phyloP scores from a whole-genome alignment of 1,140 invertebrate species.

The Drosophila takahashii region DNA sequence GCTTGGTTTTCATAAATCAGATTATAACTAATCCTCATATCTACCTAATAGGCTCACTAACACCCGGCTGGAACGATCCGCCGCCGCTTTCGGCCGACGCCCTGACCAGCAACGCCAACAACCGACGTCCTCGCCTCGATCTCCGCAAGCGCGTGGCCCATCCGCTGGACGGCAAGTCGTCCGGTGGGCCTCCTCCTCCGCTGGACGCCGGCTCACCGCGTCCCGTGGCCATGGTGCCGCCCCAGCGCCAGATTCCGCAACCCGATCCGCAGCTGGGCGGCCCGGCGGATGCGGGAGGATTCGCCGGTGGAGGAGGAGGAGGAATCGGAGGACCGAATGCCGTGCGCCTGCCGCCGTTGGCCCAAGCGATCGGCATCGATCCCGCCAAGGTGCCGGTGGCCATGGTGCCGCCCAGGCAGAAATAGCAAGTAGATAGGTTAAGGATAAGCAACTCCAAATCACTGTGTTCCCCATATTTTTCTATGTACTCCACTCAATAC shows the following conservation, averaged over 20 bases:
- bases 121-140: conserved; percentile 67
- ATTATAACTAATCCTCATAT: too few relatives aligned
- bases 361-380: conserved; percentile 19
- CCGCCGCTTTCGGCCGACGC: conserved; percentile 56
- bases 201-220: conserved; percentile 12
- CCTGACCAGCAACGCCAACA: conserved; percentile 21
- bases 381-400: conserved; percentile 42
- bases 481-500: conserved; percentile 37
- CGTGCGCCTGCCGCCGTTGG: conserved; percentile 11
- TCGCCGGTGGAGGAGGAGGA: too few relatives aligned
- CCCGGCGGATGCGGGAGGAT: conserved; percentile 1
- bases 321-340: background rate
- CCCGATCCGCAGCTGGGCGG: conserved; percentile 1
- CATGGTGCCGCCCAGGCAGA: conserved; percentile 23
- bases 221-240: conserved; percentile 61
- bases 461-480: conserved; percentile 41
- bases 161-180: conserved; percentile 50
- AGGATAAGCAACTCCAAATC: conserved; percentile 16
- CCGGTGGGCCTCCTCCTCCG: conserved; percentile 9
- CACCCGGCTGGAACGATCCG: conserved; percentile 82
- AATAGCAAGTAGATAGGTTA: conserved; percentile 26
- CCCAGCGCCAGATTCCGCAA: conserved; percentile 20
- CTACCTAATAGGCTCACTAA: conserved; percentile 54
- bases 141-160: conserved; percentile 77
- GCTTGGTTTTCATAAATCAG: too few relatives aligned